Conservation (phyloP, 2,888 invertebrate species). For the Litoditis marina region DNA sequence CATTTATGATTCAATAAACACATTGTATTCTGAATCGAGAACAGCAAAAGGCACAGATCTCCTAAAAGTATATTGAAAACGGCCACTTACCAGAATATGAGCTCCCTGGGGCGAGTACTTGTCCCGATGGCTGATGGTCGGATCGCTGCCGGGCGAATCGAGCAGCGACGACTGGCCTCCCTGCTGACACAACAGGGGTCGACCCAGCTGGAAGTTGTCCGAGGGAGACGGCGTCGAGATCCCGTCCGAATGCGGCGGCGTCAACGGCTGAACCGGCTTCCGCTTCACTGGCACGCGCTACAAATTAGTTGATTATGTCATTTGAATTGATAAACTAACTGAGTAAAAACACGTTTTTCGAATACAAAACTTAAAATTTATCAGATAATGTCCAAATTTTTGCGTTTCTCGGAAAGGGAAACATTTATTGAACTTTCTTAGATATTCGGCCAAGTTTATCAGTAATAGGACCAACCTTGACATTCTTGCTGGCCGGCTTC, state of each 20-base stretch:
- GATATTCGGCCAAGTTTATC: too few species aligned
- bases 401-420: too few species aligned
- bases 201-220: slow-evolving; percentile 4
- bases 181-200: slow-evolving; percentile 8
- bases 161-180: slow-evolving; percentile 4
- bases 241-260: slow-evolving; percentile 20
- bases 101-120: slow-evolving; percentile 3
- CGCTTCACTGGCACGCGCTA: slow-evolving; percentile 6
- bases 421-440: too few species aligned
- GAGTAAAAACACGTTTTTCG: neutral
- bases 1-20: too few species aligned
- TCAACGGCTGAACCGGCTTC: slow-evolving; percentile 12
- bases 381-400: too few species aligned
- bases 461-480: slow-evolving; percentile 9
- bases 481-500: neutral
- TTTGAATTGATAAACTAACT: neutral
- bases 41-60: too few species aligned
- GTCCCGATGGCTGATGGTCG: neutral
- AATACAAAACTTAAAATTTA: too few species aligned
- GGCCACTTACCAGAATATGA: too few species aligned
- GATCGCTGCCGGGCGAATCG: slow-evolving; percentile 16
- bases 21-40: too few species aligned
- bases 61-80: too few species aligned
- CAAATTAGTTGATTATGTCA: neutral
- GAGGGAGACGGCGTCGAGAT: slow-evolving; percentile 7